Base-by-base conservation (phyloP, 2,888 invertebrate species). In the Chrysomela aeneicollis region DNA sequence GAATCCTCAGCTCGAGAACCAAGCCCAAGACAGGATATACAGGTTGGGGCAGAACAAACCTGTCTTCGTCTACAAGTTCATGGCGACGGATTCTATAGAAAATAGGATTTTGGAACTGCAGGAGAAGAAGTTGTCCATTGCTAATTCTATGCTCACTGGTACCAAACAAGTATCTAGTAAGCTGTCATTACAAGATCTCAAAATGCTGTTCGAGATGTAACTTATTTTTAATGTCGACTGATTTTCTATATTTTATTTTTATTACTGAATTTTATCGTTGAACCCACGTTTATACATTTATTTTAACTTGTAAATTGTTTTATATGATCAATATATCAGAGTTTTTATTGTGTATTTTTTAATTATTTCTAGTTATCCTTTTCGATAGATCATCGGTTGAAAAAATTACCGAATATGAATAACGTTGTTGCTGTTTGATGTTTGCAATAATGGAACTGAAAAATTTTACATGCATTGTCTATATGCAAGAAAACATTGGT, bases 1-100 rank as follows among this genome's bases (percentile, higher is more conserved):
- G 96, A 98, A 98, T 86, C 98, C 98, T 0, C 97, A 97, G 77
- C 83, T 98, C 51, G 98, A 98, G 82, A 87, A 90, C 49, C 98
- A 98, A 82, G 98, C 97, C 0, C 94, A 94, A 83, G 98, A 98
- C 84, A 86, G 98, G 66, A 91, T 98, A 67, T 96, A 97, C 83
- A 85, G 97, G 66, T 90, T 97, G 68, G 97, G 97, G 0, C 98
- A 98, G 81, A 87, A 82, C 53, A 93, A 91, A 77, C 82, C 88
- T 73, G 96, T 97, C 0, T 86, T 87, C 73, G 89, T 97, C 55
- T 93, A 95, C 82, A 93, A 93, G 92, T 92, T 97, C 79, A 87
- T 97, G 78, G 91, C 92, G 73, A 83, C 88, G 64, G 91, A 93
- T 55, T 96, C 97, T 0, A 93, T 98, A 18, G 98, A 98, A 82